phyloP scores from a whole-genome alignment of 1,140 invertebrate species.

The Brachionus asplanchnoidis region DNA sequence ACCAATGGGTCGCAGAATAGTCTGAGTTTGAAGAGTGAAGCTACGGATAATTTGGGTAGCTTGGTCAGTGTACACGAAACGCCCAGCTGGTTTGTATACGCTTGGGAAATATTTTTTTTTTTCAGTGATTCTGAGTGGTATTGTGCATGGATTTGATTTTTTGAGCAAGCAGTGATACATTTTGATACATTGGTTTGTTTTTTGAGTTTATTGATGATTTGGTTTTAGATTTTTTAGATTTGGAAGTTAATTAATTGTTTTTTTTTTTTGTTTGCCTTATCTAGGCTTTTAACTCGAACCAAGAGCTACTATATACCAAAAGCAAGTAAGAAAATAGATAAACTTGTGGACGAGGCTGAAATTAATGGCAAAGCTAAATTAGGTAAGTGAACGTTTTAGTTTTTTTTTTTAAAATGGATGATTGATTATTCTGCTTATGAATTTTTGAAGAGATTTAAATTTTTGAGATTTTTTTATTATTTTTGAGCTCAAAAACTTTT shows the following conservation, averaged over 20 bases:
- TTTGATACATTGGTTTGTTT: neutral
- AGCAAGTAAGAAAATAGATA: neutral
- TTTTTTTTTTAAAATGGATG: neutral
- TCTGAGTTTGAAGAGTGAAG: neutral
- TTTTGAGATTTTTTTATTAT: no score
- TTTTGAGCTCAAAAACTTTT: no score
- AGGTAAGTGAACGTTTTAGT: neutral
- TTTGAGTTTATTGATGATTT: neutral
- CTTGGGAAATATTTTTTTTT: neutral
- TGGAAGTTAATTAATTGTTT: neutral
- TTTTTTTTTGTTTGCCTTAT: neutral
- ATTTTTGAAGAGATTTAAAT: no score
- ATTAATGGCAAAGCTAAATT: neutral
- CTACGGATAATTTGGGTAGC: conserved; percentile 20
- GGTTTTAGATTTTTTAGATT: neutral
- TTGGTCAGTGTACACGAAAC: neutral
- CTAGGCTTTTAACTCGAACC: neutral
- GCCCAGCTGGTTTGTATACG: conserved; percentile 4
- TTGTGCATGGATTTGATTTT: conserved; percentile 5
- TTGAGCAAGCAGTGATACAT: neutral
- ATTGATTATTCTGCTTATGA: neutral
- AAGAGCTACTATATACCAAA: conserved; percentile 18
- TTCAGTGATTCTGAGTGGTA: neutral
- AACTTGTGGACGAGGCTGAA: neutral
- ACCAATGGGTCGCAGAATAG: neutral